These are phyloP conservation scores for Polydrusus pterygomalis DNA, from an alignment of 2,888 invertebrate genomes.

Conservation along the genomic window DNA sequence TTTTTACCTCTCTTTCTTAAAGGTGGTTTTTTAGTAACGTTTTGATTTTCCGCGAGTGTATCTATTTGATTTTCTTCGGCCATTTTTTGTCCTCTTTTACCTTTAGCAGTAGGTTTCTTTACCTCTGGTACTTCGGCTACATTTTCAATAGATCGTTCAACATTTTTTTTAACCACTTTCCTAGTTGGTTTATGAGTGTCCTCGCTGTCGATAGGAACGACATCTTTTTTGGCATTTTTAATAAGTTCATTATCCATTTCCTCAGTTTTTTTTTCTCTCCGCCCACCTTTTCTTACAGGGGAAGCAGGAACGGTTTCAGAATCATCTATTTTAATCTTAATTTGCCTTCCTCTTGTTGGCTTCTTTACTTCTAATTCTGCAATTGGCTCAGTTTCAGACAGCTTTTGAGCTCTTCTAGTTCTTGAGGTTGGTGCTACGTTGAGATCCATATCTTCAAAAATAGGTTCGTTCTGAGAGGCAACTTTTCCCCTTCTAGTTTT, in stretches of 20 bases:
- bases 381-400: not conserved
- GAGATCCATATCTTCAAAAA: not conserved
- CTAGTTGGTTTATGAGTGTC: not conserved
- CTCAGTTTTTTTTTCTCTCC: conserved; percentile 16
- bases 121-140: not conserved
- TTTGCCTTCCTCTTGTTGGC: conserved; percentile 19
- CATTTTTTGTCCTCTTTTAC: not conserved
- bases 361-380: conserved; percentile 16
- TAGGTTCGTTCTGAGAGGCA: not conserved
- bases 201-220: not conserved
- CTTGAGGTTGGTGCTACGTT: not conserved
- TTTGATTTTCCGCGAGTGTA: not conserved
- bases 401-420: not conserved
- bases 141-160: not conserved
- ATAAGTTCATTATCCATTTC: not conserved
- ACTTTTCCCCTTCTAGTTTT: not conserved
- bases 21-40: conserved; percentile 8
- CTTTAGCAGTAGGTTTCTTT: not conserved
- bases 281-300: conserved; percentile 24
- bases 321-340: conserved; percentile 18
- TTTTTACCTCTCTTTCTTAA: conserved; percentile 25
- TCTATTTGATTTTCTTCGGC: not conserved
- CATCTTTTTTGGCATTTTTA: conserved; percentile 6
- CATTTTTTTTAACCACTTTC: not conserved
- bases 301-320: not conserved